A percentile compares a stretch with the other conserved stretches of the same genome.
Evolutionary conservation across 2,888 invertebrate species (phyloP).

Genomic region (Caenorhabditis sp.): DNA sequence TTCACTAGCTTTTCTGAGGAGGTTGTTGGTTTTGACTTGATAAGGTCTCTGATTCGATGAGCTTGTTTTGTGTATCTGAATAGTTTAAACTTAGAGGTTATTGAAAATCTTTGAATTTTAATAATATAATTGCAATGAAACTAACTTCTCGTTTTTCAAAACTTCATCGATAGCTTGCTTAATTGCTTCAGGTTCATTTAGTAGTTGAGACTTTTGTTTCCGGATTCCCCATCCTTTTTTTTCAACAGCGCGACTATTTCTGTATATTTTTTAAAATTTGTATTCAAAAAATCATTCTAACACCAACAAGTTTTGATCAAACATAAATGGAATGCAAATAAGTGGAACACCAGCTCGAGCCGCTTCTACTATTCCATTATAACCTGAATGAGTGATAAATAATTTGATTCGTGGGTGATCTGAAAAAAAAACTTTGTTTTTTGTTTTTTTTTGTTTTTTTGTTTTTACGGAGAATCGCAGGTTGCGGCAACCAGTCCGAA

Average conservation of each 20-base stretch:
- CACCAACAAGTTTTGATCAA: constrained; percentile 64
- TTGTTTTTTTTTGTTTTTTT: not conserved
- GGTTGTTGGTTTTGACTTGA: constrained; percentile 35
- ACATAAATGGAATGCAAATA: constrained; percentile 70
- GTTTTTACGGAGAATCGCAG: constrained; percentile 61
- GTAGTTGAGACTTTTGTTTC: constrained; percentile 36
- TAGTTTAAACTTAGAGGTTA: too few relatives aligned
- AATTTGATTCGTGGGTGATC: constrained; percentile 70
- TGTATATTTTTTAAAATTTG: not conserved
- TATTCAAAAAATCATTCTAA: not conserved
- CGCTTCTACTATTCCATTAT: constrained; percentile 78
- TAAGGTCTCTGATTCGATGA: constrained; percentile 24
- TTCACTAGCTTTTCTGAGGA: constrained; percentile 27
- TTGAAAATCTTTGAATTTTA: too few relatives aligned
- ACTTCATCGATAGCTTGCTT: constrained; percentile 44
- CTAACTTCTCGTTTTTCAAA: constrained; percentile 22
- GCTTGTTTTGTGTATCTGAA: constrained; percentile 29
- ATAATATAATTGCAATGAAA: not conserved
- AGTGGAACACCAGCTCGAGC: constrained; percentile 74
- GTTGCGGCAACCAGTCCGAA: constrained; percentile 73
- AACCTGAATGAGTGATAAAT: constrained; percentile 80
- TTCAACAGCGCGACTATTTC: constrained; percentile 56
- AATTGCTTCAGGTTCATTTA: constrained; percentile 44
- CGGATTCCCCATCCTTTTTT: constrained; percentile 63
- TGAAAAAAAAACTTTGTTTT: too few relatives aligned